Base-by-base conservation (phyloP, 2,888 invertebrate genomes). In the Ennomos quercinarius region DNA sequence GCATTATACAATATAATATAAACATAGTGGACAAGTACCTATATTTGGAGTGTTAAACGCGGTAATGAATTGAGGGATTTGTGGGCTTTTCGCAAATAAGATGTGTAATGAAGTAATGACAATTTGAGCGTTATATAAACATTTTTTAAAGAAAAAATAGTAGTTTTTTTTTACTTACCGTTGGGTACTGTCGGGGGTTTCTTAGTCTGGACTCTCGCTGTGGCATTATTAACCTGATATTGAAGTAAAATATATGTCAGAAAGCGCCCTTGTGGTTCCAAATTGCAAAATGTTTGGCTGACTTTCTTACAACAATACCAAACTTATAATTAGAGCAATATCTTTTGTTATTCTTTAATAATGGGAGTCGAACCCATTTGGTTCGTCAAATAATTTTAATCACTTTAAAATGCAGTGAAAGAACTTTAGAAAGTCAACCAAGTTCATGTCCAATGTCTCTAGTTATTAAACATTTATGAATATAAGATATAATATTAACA, bases 201-300 rank as follows among this genome's bases (percentile, higher is more conserved):
- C 96, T 98, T 99, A 86, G 99, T 99, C 95, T 99, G 99, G 91
- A 99, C 99, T 94, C 99, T 95, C 82, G 99, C 99, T 80, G 99
- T 99, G 78, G 99, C 99, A 94, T 99, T 99, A 95, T 99, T 99
- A 90, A 99, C 99, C 99, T 98, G 95, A 86, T 93, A 84, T 75
- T 77, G 78, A 82, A 88, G 80, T 81, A 84, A 89, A 83, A 17
- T 27, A 71, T 70, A 78, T 75, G 74, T 89, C 78, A 89, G 77
- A 83, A 74, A 70, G 85, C 63, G 64, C 66, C 56, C 70, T 67
- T 56, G 61, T 57, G 39, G 52, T 52, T 45, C 57, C 57, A 69
- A 60, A 38, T 64, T 43, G 55, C 48, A 59, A 74, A 51, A 48
- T 12, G 10, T 27, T 78, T 82, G 81, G 68, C 81, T 80, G 80